Conservation (phyloP, 2,113 vertebrate genomes). For the Elgaria multicarinata region DNA sequence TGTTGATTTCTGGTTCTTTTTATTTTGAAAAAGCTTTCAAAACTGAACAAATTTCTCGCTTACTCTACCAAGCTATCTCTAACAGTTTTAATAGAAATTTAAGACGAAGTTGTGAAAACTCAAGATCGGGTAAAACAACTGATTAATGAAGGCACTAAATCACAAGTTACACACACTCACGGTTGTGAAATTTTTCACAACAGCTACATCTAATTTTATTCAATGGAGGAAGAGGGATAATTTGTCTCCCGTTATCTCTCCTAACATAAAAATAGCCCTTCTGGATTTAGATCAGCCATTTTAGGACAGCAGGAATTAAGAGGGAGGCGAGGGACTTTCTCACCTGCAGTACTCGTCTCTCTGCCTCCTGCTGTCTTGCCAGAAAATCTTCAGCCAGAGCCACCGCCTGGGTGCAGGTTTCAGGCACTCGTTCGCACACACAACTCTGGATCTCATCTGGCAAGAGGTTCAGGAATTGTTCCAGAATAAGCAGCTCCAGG, state of each 20-base stretch:
- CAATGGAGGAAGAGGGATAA: background rate
- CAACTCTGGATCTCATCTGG: background rate
- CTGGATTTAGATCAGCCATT: background rate
- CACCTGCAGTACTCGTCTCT: background rate
- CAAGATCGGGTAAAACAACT: too few species aligned
- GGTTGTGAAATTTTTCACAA: too few species aligned
- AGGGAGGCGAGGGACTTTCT: background rate
- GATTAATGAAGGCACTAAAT: too few species aligned
- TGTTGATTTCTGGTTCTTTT: too few species aligned
- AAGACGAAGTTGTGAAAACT: too few species aligned
- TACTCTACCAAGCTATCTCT: too few species aligned
- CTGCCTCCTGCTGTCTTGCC: background rate
- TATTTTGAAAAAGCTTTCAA: too few species aligned
- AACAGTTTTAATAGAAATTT: too few species aligned
- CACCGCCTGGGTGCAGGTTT: background rate
- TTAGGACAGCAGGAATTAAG: background rate
- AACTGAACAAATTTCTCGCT: too few species aligned
- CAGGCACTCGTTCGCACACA: background rate
- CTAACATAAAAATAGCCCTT: background rate
- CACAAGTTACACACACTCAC: too few species aligned
- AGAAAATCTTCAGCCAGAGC: background rate
- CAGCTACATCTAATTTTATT: background rate
- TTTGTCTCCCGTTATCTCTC: background rate
- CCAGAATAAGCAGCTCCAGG: slow-evolving; percentile 7
- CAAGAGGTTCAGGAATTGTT: slow-evolving; percentile 8